Evolutionary conservation across 2,113 vertebrate genomes (phyloP), one percentile per base, ranked within the genome.

Genomic region (Grammomys dolichurus): DNA sequence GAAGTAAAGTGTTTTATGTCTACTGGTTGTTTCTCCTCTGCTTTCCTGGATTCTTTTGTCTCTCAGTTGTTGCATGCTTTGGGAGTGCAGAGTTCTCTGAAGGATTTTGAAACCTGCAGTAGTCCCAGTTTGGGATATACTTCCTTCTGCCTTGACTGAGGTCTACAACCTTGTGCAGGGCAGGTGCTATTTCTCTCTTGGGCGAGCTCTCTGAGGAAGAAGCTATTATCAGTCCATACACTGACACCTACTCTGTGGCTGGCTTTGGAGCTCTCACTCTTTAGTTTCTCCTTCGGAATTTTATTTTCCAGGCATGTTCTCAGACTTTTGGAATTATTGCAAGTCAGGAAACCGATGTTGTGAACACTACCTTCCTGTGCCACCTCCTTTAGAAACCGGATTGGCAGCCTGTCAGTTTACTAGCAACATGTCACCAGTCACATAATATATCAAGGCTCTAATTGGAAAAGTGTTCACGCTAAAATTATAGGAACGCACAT

Each of bases 271-370:
- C 51, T 80, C 1, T 75, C 67, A n/a, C 1, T 4, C 75, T 91
- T 96, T 81, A 58, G 31, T 72, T 95, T 93, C 97, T 77, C 67
- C 36, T 94, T 56, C 51, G 69, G 26, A 80, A 63, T 95, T 96
- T 86, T 88, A 73, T 86, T 96, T 91, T 77, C 87, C 60, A 76
- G 75, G 67, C 67, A 40, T 54, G 58, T 81, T 96, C 54, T 48
- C 85, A 95, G 92, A 82, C 11, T 75, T 92, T 63, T 80, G 77
- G 54, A 72, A 76, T 72, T 22, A 65, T 22, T 33, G 10, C 5
- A 54, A 84, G 97, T 78, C 7, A 69, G 85, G 87, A 84, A 94
- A 58, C 54, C 33, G 36, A 70, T 90, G 51, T 73, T 88, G 14
- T 13, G 26, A 69, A 22, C n/a, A 22, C 20, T 5, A 36, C 20